phyloP scores from a whole-genome alignment of 2,113 vertebrate genomes.

The Melozone crissalis region DNA sequence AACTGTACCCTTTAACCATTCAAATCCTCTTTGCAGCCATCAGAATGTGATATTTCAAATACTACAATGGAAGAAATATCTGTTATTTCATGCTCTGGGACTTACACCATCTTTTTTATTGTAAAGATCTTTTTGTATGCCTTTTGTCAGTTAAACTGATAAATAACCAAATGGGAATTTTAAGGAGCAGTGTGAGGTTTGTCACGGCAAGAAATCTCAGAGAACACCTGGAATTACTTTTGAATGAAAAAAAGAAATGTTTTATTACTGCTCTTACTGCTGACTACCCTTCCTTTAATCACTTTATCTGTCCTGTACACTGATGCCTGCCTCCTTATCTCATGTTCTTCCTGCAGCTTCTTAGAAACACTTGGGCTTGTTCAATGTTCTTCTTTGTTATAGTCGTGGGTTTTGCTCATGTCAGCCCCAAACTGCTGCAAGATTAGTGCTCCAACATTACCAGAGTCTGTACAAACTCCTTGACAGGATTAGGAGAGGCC shows the following conservation, averaged over 20 bases:
- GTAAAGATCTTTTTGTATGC: neutral
- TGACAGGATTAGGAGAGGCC: slow-evolving; percentile 20
- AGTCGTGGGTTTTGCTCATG: neutral
- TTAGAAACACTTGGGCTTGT: neutral
- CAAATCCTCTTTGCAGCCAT: neutral
- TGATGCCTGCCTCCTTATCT: slow-evolving; percentile 38
- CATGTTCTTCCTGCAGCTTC: slow-evolving; percentile 24
- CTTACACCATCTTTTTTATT: neutral
- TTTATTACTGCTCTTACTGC: slow-evolving; percentile 32
- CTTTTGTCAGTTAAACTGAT: slow-evolving; percentile 11
- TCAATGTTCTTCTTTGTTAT: neutral
- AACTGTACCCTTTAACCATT: neutral
- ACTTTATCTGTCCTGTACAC: slow-evolving; percentile 45
- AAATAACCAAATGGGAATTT: slow-evolving; percentile 9
- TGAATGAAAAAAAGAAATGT: neutral
- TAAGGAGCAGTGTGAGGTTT: neutral
- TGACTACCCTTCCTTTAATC: slow-evolving; percentile 32
- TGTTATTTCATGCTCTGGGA: neutral
- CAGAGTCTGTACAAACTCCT: neutral
- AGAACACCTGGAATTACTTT: slow-evolving; percentile 16
- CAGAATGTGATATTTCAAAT: neutral
- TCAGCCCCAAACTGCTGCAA: neutral
- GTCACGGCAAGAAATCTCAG: neutral
- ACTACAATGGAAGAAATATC: neutral
- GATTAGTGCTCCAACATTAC: neutral